A percentile compares a stretch with the other conserved stretches of the same genome.
Conservation (phyloP, 2,888 invertebrate species). For the Drosophila mettleri region DNA sequence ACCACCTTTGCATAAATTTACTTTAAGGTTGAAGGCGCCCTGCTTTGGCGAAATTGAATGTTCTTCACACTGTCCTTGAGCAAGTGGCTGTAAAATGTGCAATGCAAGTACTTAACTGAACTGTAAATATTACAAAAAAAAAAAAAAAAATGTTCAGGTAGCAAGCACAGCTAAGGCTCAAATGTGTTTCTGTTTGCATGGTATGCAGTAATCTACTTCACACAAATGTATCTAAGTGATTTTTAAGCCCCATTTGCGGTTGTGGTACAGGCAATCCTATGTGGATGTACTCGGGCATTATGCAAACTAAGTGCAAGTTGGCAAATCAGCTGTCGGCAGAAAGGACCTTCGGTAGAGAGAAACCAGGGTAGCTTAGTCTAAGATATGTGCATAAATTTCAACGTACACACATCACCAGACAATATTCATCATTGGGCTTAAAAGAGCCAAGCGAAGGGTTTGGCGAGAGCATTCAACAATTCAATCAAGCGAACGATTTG, state of each 20-base stretch:
- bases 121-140: constrained; percentile 1
- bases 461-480: constrained; percentile 54
- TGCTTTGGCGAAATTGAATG: constrained; percentile 28
- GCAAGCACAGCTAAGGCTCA: not conserved
- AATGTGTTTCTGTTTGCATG: not conserved
- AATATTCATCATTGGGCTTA: constrained; percentile 49
- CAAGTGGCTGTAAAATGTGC: constrained; percentile 2
- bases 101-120: not conserved
- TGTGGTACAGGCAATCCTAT: not conserved
- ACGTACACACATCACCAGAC: constrained; percentile 51
- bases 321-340: constrained; percentile 28
- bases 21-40: constrained; percentile 26
- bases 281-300: constrained; percentile 29
- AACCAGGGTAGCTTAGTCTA: not conserved
- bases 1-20: constrained; percentile 46
- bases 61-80: constrained; percentile 19
- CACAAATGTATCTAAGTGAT: not conserved
- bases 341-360: not conserved
- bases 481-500: constrained; percentile 73
- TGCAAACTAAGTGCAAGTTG: constrained; percentile 45
- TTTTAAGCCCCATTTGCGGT: not conserved
- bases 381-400: constrained; percentile 39
- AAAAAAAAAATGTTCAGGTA: constrained; percentile 1
- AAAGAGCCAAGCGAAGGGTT: constrained; percentile 20
- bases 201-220: not conserved